Percentiles rank a stretch among this genome's conserved stretches.
phyloP scores from a whole-genome alignment of 2,113 vertebrate species.

The Dicentrarchus labrax region DNA sequence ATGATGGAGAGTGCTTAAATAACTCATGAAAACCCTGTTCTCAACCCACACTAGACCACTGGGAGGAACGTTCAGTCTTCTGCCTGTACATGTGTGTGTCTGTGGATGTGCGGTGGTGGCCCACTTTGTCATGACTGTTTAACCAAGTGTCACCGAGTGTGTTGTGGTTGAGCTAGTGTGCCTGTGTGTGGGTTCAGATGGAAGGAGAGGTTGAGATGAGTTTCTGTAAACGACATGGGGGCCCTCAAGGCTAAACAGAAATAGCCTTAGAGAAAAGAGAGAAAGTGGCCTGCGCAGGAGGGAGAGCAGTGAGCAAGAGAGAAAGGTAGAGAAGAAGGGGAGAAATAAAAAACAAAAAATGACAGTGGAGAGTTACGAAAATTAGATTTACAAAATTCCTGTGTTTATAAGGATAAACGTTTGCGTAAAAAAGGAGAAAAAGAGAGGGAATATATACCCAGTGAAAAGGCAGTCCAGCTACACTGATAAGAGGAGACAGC shows the following conservation, averaged over 20 bases:
- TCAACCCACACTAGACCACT: constrained; percentile 57
- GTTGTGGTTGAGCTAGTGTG: constrained; percentile 52
- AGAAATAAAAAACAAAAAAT: not conserved
- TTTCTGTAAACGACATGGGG: constrained; percentile 67
- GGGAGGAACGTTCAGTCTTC: constrained; percentile 46
- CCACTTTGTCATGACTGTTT: constrained; percentile 63
- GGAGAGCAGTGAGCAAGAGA: constrained; percentile 22
- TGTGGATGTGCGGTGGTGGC: constrained; percentile 27
- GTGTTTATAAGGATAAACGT: constrained; percentile 22
- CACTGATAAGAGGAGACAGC: constrained; percentile 75
- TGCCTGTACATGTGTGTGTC: constrained; percentile 16
- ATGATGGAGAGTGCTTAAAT: constrained; percentile 75
- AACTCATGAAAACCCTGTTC: constrained; percentile 73
- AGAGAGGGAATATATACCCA: constrained; percentile 11
- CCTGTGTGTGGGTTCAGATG: constrained; percentile 39
- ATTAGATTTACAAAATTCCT: constrained; percentile 21
- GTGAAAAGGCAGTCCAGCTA: constrained; percentile 40
- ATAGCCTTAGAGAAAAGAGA: constrained; percentile 70
- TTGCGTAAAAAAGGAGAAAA: constrained; percentile 16
- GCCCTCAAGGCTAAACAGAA: constrained; percentile 73
- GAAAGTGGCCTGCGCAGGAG: constrained; percentile 26
- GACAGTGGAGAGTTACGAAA: constrained; percentile 3
- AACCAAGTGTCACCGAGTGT: constrained; percentile 54
- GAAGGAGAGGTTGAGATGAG: constrained; percentile 56
- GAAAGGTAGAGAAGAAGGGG: constrained; percentile 23